These are phyloP conservation scores for Stenoptilia bipunctidactyla DNA, from an alignment of 2,888 invertebrate species.

Conservation along the genomic window DNA sequence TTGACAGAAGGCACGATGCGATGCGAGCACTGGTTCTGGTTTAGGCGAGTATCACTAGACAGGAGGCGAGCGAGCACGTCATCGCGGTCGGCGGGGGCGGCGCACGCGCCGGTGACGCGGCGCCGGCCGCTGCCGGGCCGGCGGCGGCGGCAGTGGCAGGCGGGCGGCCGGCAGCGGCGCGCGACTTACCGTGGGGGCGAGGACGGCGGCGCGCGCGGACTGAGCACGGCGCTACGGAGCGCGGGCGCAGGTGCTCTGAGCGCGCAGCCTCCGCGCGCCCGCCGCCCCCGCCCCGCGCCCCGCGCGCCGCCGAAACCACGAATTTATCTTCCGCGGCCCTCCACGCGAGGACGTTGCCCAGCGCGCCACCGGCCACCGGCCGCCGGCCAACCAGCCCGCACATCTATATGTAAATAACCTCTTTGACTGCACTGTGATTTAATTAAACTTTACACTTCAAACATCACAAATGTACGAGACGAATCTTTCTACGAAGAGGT, in stretches of 20 bases:
- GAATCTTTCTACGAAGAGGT: too few relatives aligned
- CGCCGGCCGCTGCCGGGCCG: constrained; percentile 29
- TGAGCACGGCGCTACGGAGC: constrained; percentile 70
- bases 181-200: constrained; percentile 61
- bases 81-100: constrained; percentile 63
- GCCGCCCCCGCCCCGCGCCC: constrained; percentile 71
- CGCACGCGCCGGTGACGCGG: constrained; percentile 52
- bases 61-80: constrained; percentile 51
- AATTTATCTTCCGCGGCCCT: constrained; percentile 67
- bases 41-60: constrained; percentile 8
- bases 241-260: constrained; percentile 80
- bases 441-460: too few relatives aligned
- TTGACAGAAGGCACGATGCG: constrained; percentile 9
- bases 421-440: background rate
- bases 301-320: constrained; percentile 58
- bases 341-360: constrained; percentile 55
- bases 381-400: background rate
- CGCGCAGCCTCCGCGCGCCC: constrained; percentile 74
- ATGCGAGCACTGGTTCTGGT: constrained; percentile 21
- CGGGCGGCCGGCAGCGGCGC: constrained; percentile 67
- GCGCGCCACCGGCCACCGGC: constrained; percentile 21
- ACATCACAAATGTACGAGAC: too few relatives aligned
- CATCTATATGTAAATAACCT: constrained; percentile 1
- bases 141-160: constrained; percentile 61
- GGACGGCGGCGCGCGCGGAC: constrained; percentile 59